These are phyloP conservation scores for Drosophila monieri DNA, from an alignment of 2,888 invertebrate species.

Conservation along the genomic window DNA sequence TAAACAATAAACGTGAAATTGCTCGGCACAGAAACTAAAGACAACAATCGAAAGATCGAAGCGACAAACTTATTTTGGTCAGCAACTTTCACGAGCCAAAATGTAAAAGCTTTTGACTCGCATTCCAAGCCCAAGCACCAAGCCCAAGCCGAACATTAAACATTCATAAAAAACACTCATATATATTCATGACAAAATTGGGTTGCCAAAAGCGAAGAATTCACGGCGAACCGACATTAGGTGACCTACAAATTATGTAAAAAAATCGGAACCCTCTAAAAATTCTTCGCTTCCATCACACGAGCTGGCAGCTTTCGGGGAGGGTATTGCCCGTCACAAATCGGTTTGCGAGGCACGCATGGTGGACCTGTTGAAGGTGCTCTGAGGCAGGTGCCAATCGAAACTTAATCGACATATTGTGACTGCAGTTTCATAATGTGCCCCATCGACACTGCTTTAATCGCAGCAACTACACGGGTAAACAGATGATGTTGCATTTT, in stretches of 20 bases:
- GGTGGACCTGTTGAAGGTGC: slow-evolving; percentile 30
- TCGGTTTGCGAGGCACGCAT: slow-evolving; percentile 66
- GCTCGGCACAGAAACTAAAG: slow-evolving; percentile 33
- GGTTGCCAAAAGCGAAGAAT: slow-evolving; percentile 38
- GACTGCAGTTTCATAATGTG: slow-evolving; percentile 40
- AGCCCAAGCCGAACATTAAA: slow-evolving; percentile 40
- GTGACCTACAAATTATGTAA: slow-evolving; percentile 64
- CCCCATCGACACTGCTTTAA: slow-evolving; percentile 23
- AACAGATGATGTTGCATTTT: slow-evolving; percentile 26
- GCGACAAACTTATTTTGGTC: slow-evolving; percentile 66
- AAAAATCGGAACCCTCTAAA: slow-evolving; percentile 30
- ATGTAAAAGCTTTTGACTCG: slow-evolving; percentile 33
- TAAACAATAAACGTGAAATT: slow-evolving; percentile 57
- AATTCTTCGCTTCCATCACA: slow-evolving; percentile 22
- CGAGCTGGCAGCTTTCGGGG: slow-evolving; percentile 32
- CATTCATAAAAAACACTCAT: slow-evolving; percentile 28
- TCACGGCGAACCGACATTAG: slow-evolving; percentile 30
- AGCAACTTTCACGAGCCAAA: slow-evolving; percentile 63
- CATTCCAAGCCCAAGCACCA: slow-evolving; percentile 19
- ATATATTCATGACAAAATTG: slow-evolving; percentile 12
- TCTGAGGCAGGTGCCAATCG: slow-evolving; percentile 11
- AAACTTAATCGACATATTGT: slow-evolving; percentile 12
- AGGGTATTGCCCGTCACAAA: slow-evolving; percentile 2
- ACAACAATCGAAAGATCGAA: slow-evolving; percentile 68
- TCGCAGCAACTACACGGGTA: slow-evolving; percentile 34